Percentiles rank a stretch among this genome's conserved stretches.
These are phyloP conservation scores for Thaleichthys pacificus DNA, from an alignment of 2,797 vertebrate genomes.

Conservation along the genomic window DNA sequence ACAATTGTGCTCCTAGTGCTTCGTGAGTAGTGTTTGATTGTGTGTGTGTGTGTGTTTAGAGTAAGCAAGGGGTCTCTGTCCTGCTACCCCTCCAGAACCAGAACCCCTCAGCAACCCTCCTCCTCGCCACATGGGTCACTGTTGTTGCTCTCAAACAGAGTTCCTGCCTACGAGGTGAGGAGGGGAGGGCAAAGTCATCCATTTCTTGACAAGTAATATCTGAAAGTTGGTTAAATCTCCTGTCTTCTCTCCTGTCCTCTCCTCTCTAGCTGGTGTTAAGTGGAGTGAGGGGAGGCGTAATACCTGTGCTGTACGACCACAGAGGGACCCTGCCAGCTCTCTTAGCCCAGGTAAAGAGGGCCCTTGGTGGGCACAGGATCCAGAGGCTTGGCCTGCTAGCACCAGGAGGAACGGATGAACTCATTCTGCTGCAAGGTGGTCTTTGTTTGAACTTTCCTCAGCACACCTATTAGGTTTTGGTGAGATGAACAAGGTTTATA, in stretches of 20 bases:
- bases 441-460: too few relatives aligned
- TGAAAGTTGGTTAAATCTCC: not conserved
- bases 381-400: conserved; percentile 80
- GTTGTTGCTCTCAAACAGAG: conserved; percentile 79
- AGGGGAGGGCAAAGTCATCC: not conserved
- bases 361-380: conserved; percentile 64
- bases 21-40: not conserved
- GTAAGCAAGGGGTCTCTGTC: conserved; percentile 30
- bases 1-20: not conserved
- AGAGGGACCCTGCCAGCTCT: conserved; percentile 76
- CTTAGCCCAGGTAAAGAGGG: conserved; percentile 67
- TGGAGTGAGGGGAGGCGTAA: conserved; percentile 68
- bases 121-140: conserved; percentile 46
- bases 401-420: conserved; percentile 76
- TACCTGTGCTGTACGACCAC: conserved; percentile 79
- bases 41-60: conserved; percentile 24
- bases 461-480: conserved; percentile 9
- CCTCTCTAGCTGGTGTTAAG: conserved; percentile 75
- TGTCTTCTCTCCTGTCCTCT: not conserved
- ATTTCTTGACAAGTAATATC: not conserved
- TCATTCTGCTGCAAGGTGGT: conserved; percentile 77
- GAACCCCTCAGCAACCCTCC: not conserved
- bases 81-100: conserved; percentile 31
- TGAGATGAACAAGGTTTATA: conserved; percentile 10
- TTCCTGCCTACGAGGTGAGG: conserved; percentile 85